A percentile compares a stretch with the other conserved stretches of the same genome.
phyloP scores from a whole-genome alignment of 2,888 invertebrate genomes.

The Macrophya annulata region DNA sequence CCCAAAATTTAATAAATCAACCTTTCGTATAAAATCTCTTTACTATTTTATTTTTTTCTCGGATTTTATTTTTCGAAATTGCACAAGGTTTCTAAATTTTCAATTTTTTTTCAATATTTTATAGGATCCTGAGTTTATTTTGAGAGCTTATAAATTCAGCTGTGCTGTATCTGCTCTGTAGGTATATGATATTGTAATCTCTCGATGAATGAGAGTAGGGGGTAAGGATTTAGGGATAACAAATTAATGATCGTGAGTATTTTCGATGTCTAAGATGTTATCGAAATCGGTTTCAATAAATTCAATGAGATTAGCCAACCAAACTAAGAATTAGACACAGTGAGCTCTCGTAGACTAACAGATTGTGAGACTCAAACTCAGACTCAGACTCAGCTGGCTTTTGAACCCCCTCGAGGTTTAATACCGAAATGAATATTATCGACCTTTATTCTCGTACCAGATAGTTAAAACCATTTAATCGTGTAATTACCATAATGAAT shows the following conservation, averaged over 20 bases:
- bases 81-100: too few species aligned
- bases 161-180: too few species aligned
- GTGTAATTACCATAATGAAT: conserved; percentile 43
- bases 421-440: background rate
- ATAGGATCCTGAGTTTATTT: too few species aligned
- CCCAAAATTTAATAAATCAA: background rate
- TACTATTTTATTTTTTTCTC: too few species aligned
- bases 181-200: background rate
- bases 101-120: too few species aligned
- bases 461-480: conserved; percentile 36
- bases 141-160: background rate
- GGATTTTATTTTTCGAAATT: too few species aligned
- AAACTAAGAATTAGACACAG: conserved; percentile 59
- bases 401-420: background rate
- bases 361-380: background rate
- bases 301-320: conserved; percentile 72
- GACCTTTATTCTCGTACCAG: background rate
- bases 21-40: background rate
- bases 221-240: background rate
- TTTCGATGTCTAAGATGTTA: conserved; percentile 66
- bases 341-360: background rate
- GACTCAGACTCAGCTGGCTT: background rate
- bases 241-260: background rate
- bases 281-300: conserved; percentile 72
- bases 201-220: background rate